Base-by-base conservation (phyloP, 2,113 vertebrate genomes). In the Sceloporus undulatus region DNA sequence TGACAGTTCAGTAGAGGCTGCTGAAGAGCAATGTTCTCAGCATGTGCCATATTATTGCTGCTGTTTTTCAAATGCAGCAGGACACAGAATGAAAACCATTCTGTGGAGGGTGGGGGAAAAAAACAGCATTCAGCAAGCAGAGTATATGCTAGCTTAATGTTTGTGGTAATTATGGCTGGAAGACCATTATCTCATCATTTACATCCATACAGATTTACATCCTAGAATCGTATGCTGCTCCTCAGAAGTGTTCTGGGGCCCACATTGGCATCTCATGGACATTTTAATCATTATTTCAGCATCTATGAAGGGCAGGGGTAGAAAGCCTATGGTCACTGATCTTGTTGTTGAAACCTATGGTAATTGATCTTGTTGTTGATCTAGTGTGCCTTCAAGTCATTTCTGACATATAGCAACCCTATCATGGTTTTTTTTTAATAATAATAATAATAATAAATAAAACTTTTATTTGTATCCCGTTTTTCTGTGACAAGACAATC, bases 1-100 rank as follows among this genome's bases (percentile, higher is more conserved):
- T 52, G 75, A 86, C 40, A 68, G 75, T 86, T 86, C 42, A 54
- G 85, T 8, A 68, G 76, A 86, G 76, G 74, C 74, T 85, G 27
- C 84, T 48, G 56, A 29, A n/a, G 75, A 86, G 75, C 85, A 54
- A 68, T 79, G 75, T 84, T 84, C 70, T 23, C 71, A 54, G 52
- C 5, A 16, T 78, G 76, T 34, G 75, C 27, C 18, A 10, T 68
- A 23, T 86, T 86, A 79, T 52, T 86, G 27, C 40, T 68, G 85
- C 40, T 79, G 62, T 42, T 79, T 78, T 77, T 77, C 40, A 40
- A 48, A 66, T 23, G 25, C 75, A 21, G 27, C 25, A 65, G 27
- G 25, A 29, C 40, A 11, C 59, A 34, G 40, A 21, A 48, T n/a
- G 27, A 68, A 52, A 68, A 68, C 38, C 18, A 23, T 66, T 78